Base-by-base conservation (phyloP, 2,888 invertebrate genomes). In the Drosophila crucigera region DNA sequence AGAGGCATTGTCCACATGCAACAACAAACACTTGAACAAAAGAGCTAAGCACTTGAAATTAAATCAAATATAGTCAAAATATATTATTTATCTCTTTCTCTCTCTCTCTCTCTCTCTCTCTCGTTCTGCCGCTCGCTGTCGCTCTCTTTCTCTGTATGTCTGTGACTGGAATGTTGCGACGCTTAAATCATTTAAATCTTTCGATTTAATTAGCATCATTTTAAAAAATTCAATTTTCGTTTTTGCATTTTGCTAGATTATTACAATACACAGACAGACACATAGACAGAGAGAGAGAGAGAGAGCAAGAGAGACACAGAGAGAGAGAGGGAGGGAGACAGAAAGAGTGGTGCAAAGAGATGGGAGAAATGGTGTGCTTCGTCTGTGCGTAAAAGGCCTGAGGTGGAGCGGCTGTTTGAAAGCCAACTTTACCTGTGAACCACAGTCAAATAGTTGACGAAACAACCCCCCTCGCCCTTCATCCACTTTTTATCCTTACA, bases 171-270 rank as follows among this genome's bases (percentile, higher is more conserved):
- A 58, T 59, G 54, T 54, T 47, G 63, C 50, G 73, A 73, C 78
- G 68, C 78, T 86, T 76, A 79, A 84, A 62, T 70, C 73, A 77
- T 86, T 81, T 83, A 72, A 84, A 85, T 85, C 83, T 86, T 83
- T 83, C 75, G 81, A 83, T 84, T 84, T 85, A 85, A 85, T 87
- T 87, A 82, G 87, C 82, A 82, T 83, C 87, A 80, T 76, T 85
- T 85, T 83, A 86, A 84, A 83, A 83, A 84, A 87, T 83, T 84
- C 67, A 81, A 85, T 85, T 87, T 83, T 61, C 75, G 74, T 83
- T 80, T 85, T 87, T 78, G 73, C 76, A 83, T 84, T 73, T 78
- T 78, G 71, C 64, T 62, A 55, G 72, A 77, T 84, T 83, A 81
- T 83, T 76, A 77, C 78, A 80, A 79, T 77, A 74, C 65, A 67